Percentiles rank a stretch among this genome's conserved stretches.
Conservation (phyloP, 2,113 vertebrate species). For the Cromileptes altivelis region DNA sequence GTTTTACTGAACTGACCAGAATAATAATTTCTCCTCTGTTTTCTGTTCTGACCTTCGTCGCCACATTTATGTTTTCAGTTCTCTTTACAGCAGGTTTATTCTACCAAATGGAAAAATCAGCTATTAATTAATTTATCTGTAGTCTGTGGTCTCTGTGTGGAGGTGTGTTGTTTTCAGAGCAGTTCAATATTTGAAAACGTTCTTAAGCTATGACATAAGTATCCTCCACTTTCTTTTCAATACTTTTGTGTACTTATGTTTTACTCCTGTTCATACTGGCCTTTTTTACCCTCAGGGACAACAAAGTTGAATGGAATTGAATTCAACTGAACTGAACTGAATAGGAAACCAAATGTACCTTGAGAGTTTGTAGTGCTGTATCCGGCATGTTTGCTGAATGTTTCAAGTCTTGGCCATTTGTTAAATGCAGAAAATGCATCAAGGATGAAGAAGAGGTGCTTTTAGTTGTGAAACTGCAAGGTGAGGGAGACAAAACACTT, state of each 20-base stretch:
- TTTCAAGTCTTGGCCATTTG: conserved; percentile 50
- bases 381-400: conserved; percentile 16
- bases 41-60: not conserved
- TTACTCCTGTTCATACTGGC: not conserved
- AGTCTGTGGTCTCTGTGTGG: conserved; percentile 8
- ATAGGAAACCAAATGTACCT: conserved; percentile 47
- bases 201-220: conserved; percentile 5
- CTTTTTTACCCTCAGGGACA: conserved; percentile 42
- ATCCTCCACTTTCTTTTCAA: conserved; percentile 29
- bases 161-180: conserved; percentile 6
- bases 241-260: conserved; percentile 35
- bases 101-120: not conserved
- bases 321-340: conserved; percentile 24
- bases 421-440: conserved; percentile 55
- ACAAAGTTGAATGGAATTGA: conserved; percentile 36
- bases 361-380: conserved; percentile 36
- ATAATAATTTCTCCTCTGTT: not conserved
- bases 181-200: conserved; percentile 6
- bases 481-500: conserved; percentile 83
- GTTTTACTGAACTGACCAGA: conserved; percentile 14
- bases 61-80: not conserved
- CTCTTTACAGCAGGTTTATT: conserved; percentile 10
- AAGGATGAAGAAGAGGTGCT: conserved; percentile 67
- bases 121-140: conserved; percentile 17
- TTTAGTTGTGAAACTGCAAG: conserved; percentile 75